Base-by-base conservation (phyloP, 2,888 invertebrate species). In the Oscheius sp. region DNA sequence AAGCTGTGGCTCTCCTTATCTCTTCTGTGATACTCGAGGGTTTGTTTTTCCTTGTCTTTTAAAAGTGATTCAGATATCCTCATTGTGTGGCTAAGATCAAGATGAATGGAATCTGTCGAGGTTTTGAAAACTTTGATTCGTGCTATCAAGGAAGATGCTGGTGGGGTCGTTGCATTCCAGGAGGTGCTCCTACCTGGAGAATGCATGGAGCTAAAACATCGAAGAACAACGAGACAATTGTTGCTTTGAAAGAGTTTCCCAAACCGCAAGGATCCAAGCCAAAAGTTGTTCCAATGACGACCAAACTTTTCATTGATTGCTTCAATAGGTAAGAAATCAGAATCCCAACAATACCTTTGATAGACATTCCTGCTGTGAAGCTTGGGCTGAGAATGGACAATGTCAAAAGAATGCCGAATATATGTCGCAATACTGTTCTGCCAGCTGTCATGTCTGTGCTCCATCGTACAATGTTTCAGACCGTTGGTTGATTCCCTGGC, bases 21-120 rank as follows among this genome's bases (percentile, higher is more conserved):
- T 85, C 46, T 85, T 86, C 80, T 85, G 85, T 52, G 85, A 85
- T 67, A 81, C 81, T 20, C 73, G 84, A 52, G 69, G 69, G 58
- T 68, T n/a, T 46, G 29, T 34, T 64, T n/a, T 61, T 23, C 12
- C 8, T 15, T 6, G 4, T 10, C 15, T 2, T 33, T 34, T 20
- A 55, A 10, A 5, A 29, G 23, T 12, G 3, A 48, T 3, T 5
- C 3, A 69, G 67, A 34, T 82, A 73, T 46, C 85, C 85, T 23
- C 85, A 86, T 69, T 85, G 85, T 61, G 85, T 85, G 23, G 76
- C 85, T 17, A 85, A 85, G 74, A 75, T 80, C 58, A 75, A 81
- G 53, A 45, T 83, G 55, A 82, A 82, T 67, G 85, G 85, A 53
- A 71, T 75, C 42, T 85, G 85, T 67, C 69, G 73, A 15, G 83